A percentile compares a stretch with the other conserved stretches of the same genome.
Conservation (phyloP, 2,888 invertebrate genomes). For the Druceiella hillmani region DNA sequence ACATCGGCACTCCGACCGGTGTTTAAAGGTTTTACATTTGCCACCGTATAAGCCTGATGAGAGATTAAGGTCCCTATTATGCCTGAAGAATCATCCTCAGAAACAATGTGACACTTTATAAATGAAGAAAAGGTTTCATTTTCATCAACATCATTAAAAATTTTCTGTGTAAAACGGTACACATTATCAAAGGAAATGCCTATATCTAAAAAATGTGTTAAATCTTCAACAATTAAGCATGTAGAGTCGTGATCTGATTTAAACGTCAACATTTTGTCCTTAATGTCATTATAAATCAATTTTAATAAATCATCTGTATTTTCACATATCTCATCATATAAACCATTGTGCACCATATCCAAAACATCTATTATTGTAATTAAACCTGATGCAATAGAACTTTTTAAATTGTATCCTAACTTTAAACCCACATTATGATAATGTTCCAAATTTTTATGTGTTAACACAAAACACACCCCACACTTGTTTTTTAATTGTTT, state of each 20-base stretch:
- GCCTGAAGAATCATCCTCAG: conserved; percentile 51
- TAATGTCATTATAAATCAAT: conserved; percentile 37
- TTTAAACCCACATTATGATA: conserved; percentile 70
- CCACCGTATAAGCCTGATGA: conserved; percentile 57
- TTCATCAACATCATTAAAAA: conserved; percentile 35
- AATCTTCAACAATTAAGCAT: conserved; percentile 64
- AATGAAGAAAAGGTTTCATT: conserved; percentile 39
- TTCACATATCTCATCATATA: conserved; percentile 12
- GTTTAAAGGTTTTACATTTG: conserved; percentile 60
- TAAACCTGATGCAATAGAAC: conserved; percentile 35
- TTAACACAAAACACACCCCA: conserved; percentile 56
- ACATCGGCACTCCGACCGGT: conserved; percentile 70
- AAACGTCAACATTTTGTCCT: conserved; percentile 35
- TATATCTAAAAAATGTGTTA: conserved; percentile 66
- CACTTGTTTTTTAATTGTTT: conserved; percentile 56
- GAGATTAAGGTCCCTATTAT: conserved; percentile 55
- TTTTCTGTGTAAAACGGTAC: conserved; percentile 43
- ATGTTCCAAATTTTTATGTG: conserved; percentile 67
- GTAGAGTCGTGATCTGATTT: conserved; percentile 36
- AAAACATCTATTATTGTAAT: conserved; percentile 23
- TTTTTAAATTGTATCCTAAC: conserved; percentile 64
- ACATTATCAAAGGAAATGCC: conserved; percentile 50
- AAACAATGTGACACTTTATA: conserved; percentile 54
- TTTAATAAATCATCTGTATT: conserved; percentile 33
- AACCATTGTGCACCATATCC: conserved; percentile 10